phyloP scores from a whole-genome alignment of 2,888 invertebrate genomes.

The Argyresthia albistria region DNA sequence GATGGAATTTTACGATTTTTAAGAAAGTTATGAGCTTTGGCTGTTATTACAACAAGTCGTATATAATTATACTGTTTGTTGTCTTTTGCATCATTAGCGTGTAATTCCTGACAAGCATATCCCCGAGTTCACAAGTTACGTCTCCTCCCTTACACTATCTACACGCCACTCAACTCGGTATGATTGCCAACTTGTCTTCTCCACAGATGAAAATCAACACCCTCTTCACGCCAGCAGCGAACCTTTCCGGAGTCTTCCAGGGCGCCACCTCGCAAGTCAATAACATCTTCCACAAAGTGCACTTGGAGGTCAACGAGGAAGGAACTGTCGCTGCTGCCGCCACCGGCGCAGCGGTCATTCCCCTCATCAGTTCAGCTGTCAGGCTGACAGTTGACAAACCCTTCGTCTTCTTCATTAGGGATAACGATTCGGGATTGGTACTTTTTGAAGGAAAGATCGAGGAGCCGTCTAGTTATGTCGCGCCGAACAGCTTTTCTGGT shows the following conservation, averaged over 20 bases:
- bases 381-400: slow-evolving; percentile 73
- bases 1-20: too few species aligned
- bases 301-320: slow-evolving; percentile 75
- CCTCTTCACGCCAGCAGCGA: slow-evolving; percentile 69
- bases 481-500: not conserved
- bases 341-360: slow-evolving; percentile 71
- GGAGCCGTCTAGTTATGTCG: slow-evolving; percentile 37
- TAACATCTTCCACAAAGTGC: slow-evolving; percentile 75
- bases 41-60: too few species aligned
- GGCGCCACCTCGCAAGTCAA: slow-evolving; percentile 50
- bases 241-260: slow-evolving; percentile 70
- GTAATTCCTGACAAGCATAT: too few species aligned
- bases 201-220: slow-evolving; percentile 73
- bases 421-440: slow-evolving; percentile 61
- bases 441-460: slow-evolving; percentile 77
- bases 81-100: too few species aligned
- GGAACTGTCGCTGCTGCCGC: slow-evolving; percentile 77
- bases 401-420: slow-evolving; percentile 77
- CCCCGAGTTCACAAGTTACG: too few species aligned
- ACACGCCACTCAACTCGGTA: too few species aligned
- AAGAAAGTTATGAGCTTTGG: too few species aligned
- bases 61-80: too few species aligned
- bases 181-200: not conserved
- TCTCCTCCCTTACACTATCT: too few species aligned
- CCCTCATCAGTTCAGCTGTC: slow-evolving; percentile 70